Evolutionary conservation across 1,140 invertebrate species (phyloP).

Genomic region (Ceratina japonica): DNA sequence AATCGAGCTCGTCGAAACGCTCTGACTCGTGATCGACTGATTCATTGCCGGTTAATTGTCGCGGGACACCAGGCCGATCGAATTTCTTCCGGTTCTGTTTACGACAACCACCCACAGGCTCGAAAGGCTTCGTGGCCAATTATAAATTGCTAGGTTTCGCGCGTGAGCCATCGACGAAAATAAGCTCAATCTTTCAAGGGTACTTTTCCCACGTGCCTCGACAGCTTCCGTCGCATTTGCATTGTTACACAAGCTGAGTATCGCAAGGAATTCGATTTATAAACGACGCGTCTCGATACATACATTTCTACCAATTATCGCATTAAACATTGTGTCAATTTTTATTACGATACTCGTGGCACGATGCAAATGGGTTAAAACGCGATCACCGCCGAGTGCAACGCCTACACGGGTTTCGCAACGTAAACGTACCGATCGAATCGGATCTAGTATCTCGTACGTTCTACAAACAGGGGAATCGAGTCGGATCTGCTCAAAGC

Average conservation of each 20-base stretch:
- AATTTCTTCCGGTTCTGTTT: slow-evolving; percentile 16
- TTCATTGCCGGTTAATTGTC: slow-evolving; percentile 23
- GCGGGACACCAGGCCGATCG: neutral
- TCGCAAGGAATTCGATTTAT: too few relatives aligned
- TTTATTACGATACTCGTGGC: neutral
- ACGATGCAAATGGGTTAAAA: slow-evolving; percentile 34
- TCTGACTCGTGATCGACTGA: slow-evolving; percentile 9
- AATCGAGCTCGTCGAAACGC: neutral
- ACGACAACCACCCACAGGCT: neutral
- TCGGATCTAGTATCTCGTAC: neutral
- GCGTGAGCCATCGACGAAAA: slow-evolving; percentile 24
- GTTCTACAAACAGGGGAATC: neutral
- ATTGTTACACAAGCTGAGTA: too few relatives aligned
- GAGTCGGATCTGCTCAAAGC: neutral
- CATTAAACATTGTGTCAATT: neutral
- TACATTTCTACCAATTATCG: too few relatives aligned
- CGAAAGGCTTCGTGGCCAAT: neutral
- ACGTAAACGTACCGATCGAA: slow-evolving; percentile 7
- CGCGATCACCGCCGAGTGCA: neutral
- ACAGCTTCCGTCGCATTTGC: too few relatives aligned
- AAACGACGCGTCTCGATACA: too few relatives aligned
- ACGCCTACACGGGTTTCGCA: slow-evolving; percentile 28
- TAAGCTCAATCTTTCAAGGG: neutral
- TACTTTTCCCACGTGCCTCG: too few relatives aligned
- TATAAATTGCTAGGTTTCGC: neutral